Evolutionary conservation across 2,888 invertebrate species (phyloP).

Genomic region (Asteroscopus sphinx): DNA sequence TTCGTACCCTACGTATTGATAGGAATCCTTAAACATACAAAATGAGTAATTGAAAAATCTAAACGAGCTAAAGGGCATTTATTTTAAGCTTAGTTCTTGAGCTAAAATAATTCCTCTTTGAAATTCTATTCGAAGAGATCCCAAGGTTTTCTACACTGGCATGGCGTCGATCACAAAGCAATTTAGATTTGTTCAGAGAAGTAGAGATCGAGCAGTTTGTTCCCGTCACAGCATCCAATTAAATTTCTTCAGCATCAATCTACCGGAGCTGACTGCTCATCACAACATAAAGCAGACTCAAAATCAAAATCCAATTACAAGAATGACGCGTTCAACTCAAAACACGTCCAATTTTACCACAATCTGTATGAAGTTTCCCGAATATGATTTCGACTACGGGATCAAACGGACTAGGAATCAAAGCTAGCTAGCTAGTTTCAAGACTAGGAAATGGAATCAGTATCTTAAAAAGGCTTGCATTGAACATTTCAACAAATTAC

Average conservation of each 20-base stretch:
- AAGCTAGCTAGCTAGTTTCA: conserved; percentile 13
- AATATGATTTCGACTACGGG: conserved; percentile 45
- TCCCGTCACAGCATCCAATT: conserved; percentile 40
- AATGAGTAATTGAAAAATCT: conserved; percentile 26
- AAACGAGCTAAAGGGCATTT: conserved; percentile 22
- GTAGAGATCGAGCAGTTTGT: conserved; percentile 20
- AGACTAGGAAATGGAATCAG: conserved; percentile 25
- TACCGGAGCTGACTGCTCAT: conserved; percentile 52
- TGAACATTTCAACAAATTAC: conserved; percentile 19
- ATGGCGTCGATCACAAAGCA: conserved; percentile 26
- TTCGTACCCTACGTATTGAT: conserved; percentile 23
- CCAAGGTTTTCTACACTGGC: conserved; percentile 21
- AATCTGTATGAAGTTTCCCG: conserved; percentile 28
- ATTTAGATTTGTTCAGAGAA: conserved; percentile 28
- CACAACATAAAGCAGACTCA: conserved; percentile 59
- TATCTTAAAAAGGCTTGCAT: conserved; percentile 23
- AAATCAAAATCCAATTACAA: conserved; percentile 63
- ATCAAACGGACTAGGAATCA: conserved; percentile 28
- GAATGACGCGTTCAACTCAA: conserved; percentile 54
- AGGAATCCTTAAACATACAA: conserved; percentile 13
- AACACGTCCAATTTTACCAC: conserved; percentile 55
- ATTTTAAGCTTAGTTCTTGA: conserved; percentile 12
- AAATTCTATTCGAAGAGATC: conserved; percentile 20
- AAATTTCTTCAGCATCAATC: conserved; percentile 63
- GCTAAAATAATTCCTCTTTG: conserved; percentile 9